phyloP scores from a whole-genome alignment of 2,888 invertebrate genomes.

The Monochamus alternatus region DNA sequence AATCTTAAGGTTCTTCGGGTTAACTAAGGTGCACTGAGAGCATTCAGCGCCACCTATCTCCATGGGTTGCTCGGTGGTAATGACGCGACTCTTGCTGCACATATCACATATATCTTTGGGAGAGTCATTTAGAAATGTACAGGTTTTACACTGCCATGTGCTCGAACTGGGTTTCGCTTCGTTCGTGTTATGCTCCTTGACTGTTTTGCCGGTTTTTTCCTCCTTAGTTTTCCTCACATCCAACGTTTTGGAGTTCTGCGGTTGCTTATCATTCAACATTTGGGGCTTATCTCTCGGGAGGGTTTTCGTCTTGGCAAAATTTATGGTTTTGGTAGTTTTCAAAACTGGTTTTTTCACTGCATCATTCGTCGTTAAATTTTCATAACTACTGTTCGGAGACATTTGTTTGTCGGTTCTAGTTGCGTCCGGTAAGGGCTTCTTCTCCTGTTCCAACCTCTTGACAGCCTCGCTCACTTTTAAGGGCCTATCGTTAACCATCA shows the following conservation, averaged over 20 bases:
- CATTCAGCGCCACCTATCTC: constrained; percentile 85
- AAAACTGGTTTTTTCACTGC: constrained; percentile 30
- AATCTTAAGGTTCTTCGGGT: constrained; percentile 76
- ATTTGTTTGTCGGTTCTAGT: constrained; percentile 32
- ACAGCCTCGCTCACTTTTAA: constrained; percentile 74
- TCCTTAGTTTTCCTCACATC: constrained; percentile 51
- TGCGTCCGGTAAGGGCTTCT: constrained; percentile 59
- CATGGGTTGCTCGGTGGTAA: constrained; percentile 73
- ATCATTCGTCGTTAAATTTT: constrained; percentile 63
- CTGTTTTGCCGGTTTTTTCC: constrained; percentile 43
- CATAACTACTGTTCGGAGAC: constrained; percentile 66
- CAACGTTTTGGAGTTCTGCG: constrained; percentile 61
- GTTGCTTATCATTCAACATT: constrained; percentile 66
- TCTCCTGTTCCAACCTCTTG: constrained; percentile 64
- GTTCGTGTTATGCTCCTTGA: constrained; percentile 36
- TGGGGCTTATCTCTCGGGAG: constrained; percentile 71
- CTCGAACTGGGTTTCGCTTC: constrained; percentile 26
- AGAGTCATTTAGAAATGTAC: constrained; percentile 79
- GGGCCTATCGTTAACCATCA: constrained; percentile 72
- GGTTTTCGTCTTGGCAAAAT: constrained; percentile 50
- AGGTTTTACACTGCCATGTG: constrained; percentile 81
- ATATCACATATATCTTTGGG: constrained; percentile 80
- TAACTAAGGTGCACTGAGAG: constrained; percentile 83
- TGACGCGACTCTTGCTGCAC: constrained; percentile 76
- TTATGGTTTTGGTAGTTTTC: constrained; percentile 33